These are phyloP conservation scores for Drosophila funebris DNA, from an alignment of 1,140 invertebrate species.

Conservation along the genomic window DNA sequence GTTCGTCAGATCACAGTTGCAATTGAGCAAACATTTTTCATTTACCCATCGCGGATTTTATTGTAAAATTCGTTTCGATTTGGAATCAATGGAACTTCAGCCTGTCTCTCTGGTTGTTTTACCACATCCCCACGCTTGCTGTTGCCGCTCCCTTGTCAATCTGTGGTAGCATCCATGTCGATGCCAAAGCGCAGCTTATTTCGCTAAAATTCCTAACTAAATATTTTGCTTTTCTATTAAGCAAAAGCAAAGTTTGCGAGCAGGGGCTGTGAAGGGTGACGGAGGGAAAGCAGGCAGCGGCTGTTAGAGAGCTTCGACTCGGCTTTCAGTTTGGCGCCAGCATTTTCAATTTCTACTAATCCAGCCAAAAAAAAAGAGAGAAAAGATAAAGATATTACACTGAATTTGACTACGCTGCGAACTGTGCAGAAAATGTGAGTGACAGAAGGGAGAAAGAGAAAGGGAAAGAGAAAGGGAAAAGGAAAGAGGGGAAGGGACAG, in stretches of 20 bases:
- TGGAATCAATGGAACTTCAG: slow-evolving; percentile 5
- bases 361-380: slow-evolving; percentile 15
- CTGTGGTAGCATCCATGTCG: slow-evolving; percentile 8
- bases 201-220: slow-evolving; percentile 66
- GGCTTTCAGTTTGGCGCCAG: slow-evolving; percentile 6
- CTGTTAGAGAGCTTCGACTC: neutral
- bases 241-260: slow-evolving; percentile 29
- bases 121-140: neutral
- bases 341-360: slow-evolving; percentile 74
- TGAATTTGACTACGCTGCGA: slow-evolving; percentile 48
- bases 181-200: slow-evolving; percentile 19
- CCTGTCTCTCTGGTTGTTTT: neutral
- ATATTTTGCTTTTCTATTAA: slow-evolving; percentile 71
- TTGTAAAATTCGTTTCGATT: slow-evolving; percentile 44
- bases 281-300: neutral
- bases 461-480: neutral
- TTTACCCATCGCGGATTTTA: slow-evolving; percentile 35
- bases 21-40: slow-evolving; percentile 41
- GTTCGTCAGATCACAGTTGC: slow-evolving; percentile 30
- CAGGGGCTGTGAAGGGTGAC: neutral
- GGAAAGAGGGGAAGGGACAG: slow-evolving; percentile 2
- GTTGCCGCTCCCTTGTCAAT: neutral
- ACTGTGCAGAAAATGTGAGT: slow-evolving; percentile 10
- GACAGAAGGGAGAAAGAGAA: neutral
- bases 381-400: slow-evolving; percentile 58